Evolutionary conservation across 2,113 vertebrate genomes (phyloP).

Genomic region (Pycnonotus jocosus): DNA sequence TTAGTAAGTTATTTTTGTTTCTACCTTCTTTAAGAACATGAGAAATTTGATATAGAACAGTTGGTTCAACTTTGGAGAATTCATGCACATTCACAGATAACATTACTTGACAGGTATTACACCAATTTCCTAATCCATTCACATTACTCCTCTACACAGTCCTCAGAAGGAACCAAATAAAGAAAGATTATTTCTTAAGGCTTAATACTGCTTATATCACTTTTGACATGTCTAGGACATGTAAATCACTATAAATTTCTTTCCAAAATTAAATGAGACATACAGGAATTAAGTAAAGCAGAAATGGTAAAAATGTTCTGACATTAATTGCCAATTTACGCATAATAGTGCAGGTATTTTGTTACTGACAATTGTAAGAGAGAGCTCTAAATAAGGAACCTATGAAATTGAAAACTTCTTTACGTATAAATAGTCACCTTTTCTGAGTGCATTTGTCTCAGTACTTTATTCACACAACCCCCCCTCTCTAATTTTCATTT

Average conservation of each 20-base stretch:
- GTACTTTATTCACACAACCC: not conserved
- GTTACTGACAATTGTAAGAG: not conserved
- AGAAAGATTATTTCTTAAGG: not conserved
- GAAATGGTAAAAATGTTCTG: not conserved
- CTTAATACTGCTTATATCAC: conserved; percentile 4
- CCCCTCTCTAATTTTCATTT: not conserved
- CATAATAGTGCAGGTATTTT: not conserved
- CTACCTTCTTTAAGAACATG: not conserved
- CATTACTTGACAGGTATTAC: not conserved
- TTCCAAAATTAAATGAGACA: conserved; percentile 18
- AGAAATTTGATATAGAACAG: not conserved
- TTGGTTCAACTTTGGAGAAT: not conserved
- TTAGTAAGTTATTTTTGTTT: not conserved
- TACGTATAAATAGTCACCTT: not conserved
- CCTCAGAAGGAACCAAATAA: not conserved
- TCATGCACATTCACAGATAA: not conserved
- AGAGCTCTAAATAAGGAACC: not conserved
- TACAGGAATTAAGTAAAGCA: conserved; percentile 4
- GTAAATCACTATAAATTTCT: not conserved
- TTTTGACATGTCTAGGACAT: conserved; percentile 1
- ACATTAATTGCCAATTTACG: not conserved
- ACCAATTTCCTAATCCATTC: conserved; percentile 10
- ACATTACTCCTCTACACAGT: not conserved
- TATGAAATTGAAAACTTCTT: not conserved
- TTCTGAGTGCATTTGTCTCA: not conserved